These are phyloP conservation scores for Cynaeus angustus DNA, from an alignment of 2,888 invertebrate genomes.

Conservation along the genomic window DNA sequence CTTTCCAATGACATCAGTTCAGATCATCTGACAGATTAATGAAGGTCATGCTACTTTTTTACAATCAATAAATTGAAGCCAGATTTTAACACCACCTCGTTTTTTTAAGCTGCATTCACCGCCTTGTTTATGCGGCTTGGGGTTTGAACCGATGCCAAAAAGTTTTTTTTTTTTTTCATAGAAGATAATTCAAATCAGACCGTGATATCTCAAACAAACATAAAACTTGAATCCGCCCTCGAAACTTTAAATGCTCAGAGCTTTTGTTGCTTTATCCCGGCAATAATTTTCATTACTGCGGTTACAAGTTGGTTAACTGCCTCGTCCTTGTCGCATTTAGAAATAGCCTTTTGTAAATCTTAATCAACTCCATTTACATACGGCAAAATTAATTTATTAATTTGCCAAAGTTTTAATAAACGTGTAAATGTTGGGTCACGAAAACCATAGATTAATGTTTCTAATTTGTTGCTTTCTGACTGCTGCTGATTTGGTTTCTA, in stretches of 20 bases:
- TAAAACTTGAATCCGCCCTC: constrained; percentile 26
- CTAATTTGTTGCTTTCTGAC: background rate
- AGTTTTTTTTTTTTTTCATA: constrained; percentile 8
- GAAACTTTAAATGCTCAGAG: constrained; percentile 8
- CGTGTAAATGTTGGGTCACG: background rate
- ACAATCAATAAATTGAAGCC: background rate
- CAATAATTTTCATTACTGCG: constrained; percentile 31
- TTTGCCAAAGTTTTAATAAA: constrained; percentile 19
- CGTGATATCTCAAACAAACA: constrained; percentile 22
- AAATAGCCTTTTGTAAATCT: constrained; percentile 18
- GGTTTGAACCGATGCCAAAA: constrained; percentile 31
- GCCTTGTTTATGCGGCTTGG: constrained; percentile 19
- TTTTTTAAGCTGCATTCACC: constrained; percentile 1
- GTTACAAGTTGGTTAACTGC: constrained; percentile 32
- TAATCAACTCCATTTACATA: constrained; percentile 10
- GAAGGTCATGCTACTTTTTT: constrained; percentile 1
- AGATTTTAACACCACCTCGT: background rate
- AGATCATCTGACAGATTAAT: background rate
- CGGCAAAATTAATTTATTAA: background rate
- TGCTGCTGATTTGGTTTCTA: constrained; percentile 9
- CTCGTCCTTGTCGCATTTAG: constrained; percentile 19
- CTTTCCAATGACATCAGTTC: constrained; percentile 11
- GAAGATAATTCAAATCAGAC: constrained; percentile 21
- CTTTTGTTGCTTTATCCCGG: constrained; percentile 30
- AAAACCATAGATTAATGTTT: constrained; percentile 7